These are phyloP conservation scores for Cosmorhoe ocellata DNA, from an alignment of 2,888 invertebrate species.

Conservation along the genomic window DNA sequence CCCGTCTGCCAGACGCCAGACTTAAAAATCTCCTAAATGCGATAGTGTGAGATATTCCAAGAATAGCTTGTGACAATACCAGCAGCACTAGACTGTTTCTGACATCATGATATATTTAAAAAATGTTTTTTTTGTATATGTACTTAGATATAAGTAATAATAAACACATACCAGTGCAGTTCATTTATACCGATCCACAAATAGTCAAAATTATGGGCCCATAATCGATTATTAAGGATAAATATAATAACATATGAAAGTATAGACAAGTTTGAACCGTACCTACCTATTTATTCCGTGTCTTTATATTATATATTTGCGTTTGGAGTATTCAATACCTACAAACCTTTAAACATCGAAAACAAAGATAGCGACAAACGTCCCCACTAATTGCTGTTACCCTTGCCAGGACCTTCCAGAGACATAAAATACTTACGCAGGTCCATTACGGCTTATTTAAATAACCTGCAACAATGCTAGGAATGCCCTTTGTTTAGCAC, in stretches of 20 bases:
- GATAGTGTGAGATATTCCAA: conserved; percentile 5
- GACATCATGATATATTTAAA: too few species aligned
- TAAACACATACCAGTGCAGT: too few species aligned
- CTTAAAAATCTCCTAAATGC: conserved; percentile 3
- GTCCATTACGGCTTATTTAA: conserved; percentile 16
- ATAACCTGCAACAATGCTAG: conserved; percentile 29
- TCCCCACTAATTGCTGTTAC: conserved; percentile 13
- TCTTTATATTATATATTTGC: background rate
- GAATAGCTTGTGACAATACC: conserved; percentile 5
- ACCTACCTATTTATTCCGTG: too few species aligned
- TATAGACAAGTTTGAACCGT: too few species aligned
- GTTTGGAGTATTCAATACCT: background rate
- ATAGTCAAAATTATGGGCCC: too few species aligned
- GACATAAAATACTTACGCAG: conserved; percentile 17
- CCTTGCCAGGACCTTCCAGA: conserved; percentile 12
- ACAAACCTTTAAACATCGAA: background rate
- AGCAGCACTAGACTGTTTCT: background rate
- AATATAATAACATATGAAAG: too few species aligned
- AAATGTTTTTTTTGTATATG: too few species aligned
- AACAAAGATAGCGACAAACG: background rate
- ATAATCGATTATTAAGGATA: too few species aligned
- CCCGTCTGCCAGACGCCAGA: conserved; percentile 30
- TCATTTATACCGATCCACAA: too few species aligned
- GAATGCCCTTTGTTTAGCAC: conserved; percentile 29
- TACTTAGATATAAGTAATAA: too few species aligned